Base-by-base conservation (phyloP, 2,113 vertebrate species). In the Orthonyx spaldingii region DNA sequence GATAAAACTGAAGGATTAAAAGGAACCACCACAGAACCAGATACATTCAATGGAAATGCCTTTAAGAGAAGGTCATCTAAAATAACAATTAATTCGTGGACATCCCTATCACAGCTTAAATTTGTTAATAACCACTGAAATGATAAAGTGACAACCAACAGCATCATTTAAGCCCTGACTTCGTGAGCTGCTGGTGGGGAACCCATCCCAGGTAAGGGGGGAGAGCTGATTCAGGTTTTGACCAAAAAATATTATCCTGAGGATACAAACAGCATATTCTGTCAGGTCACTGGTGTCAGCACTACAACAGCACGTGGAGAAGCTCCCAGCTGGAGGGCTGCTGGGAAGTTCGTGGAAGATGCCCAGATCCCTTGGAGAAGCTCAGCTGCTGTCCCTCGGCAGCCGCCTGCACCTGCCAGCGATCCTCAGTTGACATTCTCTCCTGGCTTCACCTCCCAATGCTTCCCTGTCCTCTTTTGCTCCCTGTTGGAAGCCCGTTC, bases 401-500 rank as follows among this genome's bases (percentile, higher is more conserved):
- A 78, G 71, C 86, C 13, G 47, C 72, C 26, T 52, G 66, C 3
- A 46, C 84, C 50, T 82, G 78, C 82, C 74, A 57, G 77, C 0
- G 10, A 35, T 92, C 92, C 87, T 86, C 41, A 37, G 52, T 3
- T 76, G 88, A 86, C 57, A 32, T 59, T 41, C 35, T 41, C 68
- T 81, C 88, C 90, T 89, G 85, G 75, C 59, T 80, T 88, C 11
- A 22, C 85, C 68, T 93, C 87, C 42, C 70, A 33, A 3, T 15
- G 63, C 35, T 79, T 14, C 55, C 37, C 87, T 69, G 84, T 80
- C 90, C 82, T 89, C 79, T 53, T 85, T 57, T 90, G 78, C 91
- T 93, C 66, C 78, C 63, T 3, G 3, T 33, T 87, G 89, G 96
- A 94, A 93, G 70, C 52, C 78, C 39, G 91, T 56, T 87, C 84